Base-by-base conservation (phyloP, 2,888 invertebrate genomes). In the Agonopterix alstromeriana region DNA sequence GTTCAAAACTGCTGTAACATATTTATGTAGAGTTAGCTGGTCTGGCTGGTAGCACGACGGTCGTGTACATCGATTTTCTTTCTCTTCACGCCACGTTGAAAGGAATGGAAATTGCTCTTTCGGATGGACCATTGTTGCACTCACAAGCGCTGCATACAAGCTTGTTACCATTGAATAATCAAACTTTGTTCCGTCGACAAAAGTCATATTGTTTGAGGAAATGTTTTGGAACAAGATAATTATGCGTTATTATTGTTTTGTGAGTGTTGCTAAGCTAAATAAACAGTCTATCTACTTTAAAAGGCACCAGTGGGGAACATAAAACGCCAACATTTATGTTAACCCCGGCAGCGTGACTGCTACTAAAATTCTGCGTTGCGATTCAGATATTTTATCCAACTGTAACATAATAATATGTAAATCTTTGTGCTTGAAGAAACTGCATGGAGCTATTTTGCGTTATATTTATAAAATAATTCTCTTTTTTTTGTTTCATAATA, bases 71-170 rank as follows among this genome's bases (percentile, higher is more conserved):
- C 62, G 66, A 75, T 80, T 75, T 71, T 64, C 67, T 67, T 70
- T 70, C 65, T 65, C 54, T 58, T 52, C 53, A 55, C 58, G 61
- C 54, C 67, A 72, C 65, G 72, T 76, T 35, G n/a, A 45, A 45
- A 36, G 14, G 11, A 36, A 36, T 45, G 70, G 64, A 73, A 78
- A 73, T 76, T 69, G 74, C 72, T 74, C 68, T 77, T 70, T 73
- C 60, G 56, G 58, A 27, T 27, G 27, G 27, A 27, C 27, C 27
- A 27, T 27, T 27, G 27, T 27, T 27, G 27, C 27, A 5, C 27
- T 55, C 56, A 63, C 62, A 61, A 59, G 60, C 62, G 63, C 58
- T 60, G 56, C 61, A 65, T 57, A 58, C 63, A 57, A 60, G 9
- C 38, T 27, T 38, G 38, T 9, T 38, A 38, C 38, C 69, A 65